Evolutionary conservation across 2,113 vertebrate genomes (phyloP).

Genomic region (Ranitomeya variabilis): DNA sequence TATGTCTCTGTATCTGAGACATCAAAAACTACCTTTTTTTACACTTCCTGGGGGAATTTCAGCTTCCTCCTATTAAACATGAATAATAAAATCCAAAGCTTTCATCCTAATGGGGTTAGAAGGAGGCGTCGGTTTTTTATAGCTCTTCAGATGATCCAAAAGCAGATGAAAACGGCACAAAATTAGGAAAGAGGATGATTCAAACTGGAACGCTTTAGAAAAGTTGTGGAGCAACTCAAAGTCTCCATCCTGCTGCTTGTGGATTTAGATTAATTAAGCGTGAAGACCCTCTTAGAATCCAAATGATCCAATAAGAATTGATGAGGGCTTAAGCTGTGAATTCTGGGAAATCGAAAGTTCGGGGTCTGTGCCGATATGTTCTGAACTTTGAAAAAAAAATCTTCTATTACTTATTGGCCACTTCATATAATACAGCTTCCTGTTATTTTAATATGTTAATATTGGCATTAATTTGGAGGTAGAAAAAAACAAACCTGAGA

Average conservation of each 20-base stretch:
- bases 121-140: conserved; percentile 70
- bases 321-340: background rate
- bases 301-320: conserved; percentile 37
- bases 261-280: conserved; percentile 46
- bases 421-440: background rate
- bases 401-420: background rate
- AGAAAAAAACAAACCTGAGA: background rate
- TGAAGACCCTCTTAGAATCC: conserved; percentile 11
- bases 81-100: conserved; percentile 70
- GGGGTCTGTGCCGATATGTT: background rate
- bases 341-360: background rate
- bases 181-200: conserved; percentile 64
- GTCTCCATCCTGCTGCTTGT: conserved; percentile 56
- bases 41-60: conserved; percentile 67
- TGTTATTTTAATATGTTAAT: background rate
- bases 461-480: background rate
- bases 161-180: conserved; percentile 64
- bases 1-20: conserved; percentile 61
- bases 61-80: conserved; percentile 70
- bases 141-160: conserved; percentile 65
- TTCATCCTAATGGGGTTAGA: conserved; percentile 73
- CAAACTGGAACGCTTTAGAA: conserved; percentile 64
- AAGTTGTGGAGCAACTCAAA: conserved; percentile 66
- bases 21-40: conserved; percentile 64
- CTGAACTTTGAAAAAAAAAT: background rate